These are phyloP conservation scores for Macquaria australasica DNA, from an alignment of 2,113 vertebrate genomes.

Conservation along the genomic window DNA sequence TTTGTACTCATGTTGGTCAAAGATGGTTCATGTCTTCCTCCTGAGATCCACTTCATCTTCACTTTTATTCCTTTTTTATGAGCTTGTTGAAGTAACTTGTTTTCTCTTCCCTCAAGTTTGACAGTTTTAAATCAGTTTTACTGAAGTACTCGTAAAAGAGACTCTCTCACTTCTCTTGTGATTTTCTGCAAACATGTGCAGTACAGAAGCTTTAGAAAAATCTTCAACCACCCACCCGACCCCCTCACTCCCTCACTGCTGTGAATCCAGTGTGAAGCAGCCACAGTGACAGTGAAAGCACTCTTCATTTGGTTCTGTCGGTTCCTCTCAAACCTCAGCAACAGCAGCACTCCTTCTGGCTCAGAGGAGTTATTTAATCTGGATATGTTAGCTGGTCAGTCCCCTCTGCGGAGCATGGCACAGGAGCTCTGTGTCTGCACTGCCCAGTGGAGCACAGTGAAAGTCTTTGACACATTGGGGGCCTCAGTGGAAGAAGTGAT, in stretches of 20 bases:
- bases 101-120: not conserved
- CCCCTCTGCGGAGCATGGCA: constrained; percentile 30
- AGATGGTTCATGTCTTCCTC: not conserved
- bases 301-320: constrained; percentile 39
- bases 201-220: constrained; percentile 1
- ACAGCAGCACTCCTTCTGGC: constrained; percentile 36
- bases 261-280: constrained; percentile 1
- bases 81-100: not conserved
- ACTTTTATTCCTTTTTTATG: not conserved
- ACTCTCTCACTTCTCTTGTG: not conserved
- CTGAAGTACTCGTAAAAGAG: not conserved
- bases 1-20: not conserved
- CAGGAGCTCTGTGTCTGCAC: constrained; percentile 61
- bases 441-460: constrained; percentile 70
- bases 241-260: not conserved
- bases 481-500: constrained; percentile 72
- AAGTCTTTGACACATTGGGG: constrained; percentile 64
- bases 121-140: not conserved
- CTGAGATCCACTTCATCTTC: not conserved
- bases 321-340: constrained; percentile 26
- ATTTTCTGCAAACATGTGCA: not conserved
- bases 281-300: constrained; percentile 48
- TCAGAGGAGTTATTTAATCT: constrained; percentile 62
- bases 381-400: constrained; percentile 48
- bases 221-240: not conserved